A percentile compares a stretch with the other conserved stretches of the same genome.
phyloP scores from a whole-genome alignment of 2,797 vertebrate genomes.

The Hippoglossus hippoglossus region DNA sequence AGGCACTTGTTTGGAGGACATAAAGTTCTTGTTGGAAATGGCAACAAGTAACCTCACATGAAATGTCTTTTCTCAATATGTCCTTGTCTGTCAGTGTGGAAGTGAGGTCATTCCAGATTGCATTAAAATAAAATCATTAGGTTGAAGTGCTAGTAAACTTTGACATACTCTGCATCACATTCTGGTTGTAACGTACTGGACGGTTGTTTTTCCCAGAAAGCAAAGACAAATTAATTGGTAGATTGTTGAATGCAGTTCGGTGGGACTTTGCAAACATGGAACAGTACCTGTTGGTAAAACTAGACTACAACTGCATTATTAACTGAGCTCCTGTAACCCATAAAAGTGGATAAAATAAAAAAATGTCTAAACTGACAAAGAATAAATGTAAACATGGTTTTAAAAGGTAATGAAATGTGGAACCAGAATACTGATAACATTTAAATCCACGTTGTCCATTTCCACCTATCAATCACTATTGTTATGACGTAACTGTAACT shows the following conservation, averaged over 20 bases:
- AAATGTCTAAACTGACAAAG: not conserved
- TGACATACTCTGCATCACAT: too few species aligned
- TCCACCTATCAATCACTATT: not conserved
- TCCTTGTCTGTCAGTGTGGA: not conserved
- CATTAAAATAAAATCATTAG: not conserved
- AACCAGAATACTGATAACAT: conserved; percentile 22
- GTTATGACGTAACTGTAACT: not conserved
- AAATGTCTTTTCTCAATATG: not conserved
- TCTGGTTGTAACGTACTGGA: too few species aligned
- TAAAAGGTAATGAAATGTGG: not conserved
- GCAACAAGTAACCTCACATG: not conserved
- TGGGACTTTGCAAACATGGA: too few species aligned
- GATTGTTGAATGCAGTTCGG: too few species aligned
- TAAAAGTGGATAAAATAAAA: not conserved
- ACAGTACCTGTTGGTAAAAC: not conserved
- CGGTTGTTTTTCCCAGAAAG: too few species aligned
- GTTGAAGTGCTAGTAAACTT: not conserved
- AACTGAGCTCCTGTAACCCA: conserved; percentile 1
- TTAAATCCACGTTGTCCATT: not conserved
- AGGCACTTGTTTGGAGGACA: conserved; percentile 55
- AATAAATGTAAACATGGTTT: conserved; percentile 30
- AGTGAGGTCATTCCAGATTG: not conserved
- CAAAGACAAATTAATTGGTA: too few species aligned
- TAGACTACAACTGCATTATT: conserved; percentile 3
- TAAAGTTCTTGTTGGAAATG: not conserved